A percentile compares a stretch with the other conserved stretches of the same genome.
phyloP scores from a whole-genome alignment of 1,140 invertebrate species.

The Macrotrachela quadricornifera region DNA sequence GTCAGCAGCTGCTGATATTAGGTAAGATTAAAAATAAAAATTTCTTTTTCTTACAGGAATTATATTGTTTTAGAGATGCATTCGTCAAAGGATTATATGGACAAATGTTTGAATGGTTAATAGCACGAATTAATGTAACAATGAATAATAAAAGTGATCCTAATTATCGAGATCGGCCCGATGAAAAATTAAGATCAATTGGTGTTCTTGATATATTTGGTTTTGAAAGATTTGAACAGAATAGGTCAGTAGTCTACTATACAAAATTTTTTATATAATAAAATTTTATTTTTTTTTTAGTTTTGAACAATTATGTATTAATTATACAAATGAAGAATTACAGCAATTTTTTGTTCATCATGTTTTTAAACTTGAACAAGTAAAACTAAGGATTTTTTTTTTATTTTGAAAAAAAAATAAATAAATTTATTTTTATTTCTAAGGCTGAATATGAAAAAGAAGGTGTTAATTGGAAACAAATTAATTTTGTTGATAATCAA shows the following conservation, averaged over 20 bases:
- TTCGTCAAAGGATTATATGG: slow-evolving; percentile 98
- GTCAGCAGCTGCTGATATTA: slow-evolving; percentile 76
- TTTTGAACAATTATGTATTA: slow-evolving; percentile 99
- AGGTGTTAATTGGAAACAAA: slow-evolving; percentile 73
- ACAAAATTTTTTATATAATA: no score
- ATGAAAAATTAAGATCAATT: slow-evolving; percentile 22
- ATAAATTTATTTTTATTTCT: no score
- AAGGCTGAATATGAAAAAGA: slow-evolving; percentile 87
- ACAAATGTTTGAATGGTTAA: slow-evolving; percentile 80
- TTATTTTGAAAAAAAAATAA: no score
- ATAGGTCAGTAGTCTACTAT: slow-evolving; percentile 35
- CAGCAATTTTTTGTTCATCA: slow-evolving; percentile 94
- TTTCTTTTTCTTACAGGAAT: neutral
- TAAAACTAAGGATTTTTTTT: no score
- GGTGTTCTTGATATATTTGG: slow-evolving; percentile 96
- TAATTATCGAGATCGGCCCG: neutral
- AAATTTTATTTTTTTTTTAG: slow-evolving; percentile 10
- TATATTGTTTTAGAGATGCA: slow-evolving; percentile 58
- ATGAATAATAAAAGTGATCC: slow-evolving; percentile 54
- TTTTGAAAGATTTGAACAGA: slow-evolving; percentile 92
- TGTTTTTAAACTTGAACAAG: slow-evolving; percentile 95
- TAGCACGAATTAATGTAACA: slow-evolving; percentile 84
- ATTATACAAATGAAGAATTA: slow-evolving; percentile 94
- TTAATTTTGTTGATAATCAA: slow-evolving; percentile 81
- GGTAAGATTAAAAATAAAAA: slow-evolving; percentile 13